Base-by-base conservation (phyloP, 2,888 invertebrate genomes). In the Chydorus sphaericus region DNA sequence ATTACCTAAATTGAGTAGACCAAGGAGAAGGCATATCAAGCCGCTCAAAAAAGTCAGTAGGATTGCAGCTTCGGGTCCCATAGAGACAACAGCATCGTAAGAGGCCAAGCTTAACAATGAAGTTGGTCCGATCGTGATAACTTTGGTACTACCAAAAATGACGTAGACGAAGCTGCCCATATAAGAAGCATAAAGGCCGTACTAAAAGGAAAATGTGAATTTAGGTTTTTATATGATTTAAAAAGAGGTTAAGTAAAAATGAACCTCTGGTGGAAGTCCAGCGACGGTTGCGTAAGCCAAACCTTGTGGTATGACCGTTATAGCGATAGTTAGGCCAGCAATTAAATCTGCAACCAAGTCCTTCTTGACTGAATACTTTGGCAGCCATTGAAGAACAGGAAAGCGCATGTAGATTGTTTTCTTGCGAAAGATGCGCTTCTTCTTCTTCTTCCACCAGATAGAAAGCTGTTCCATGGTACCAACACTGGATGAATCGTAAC, bases 221-320 rank as follows among this genome's bases (percentile, higher is more conserved):
- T 36, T 44, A n/a, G n/a, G n/a, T n/a, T n/a, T n/a, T n/a, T n/a
- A n/a, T n/a, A n/a, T n/a, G n/a, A n/a, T n/a, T n/a, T n/a, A n/a
- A n/a, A n/a, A n/a, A n/a, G n/a, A n/a, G n/a, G n/a, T n/a, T n/a
- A n/a, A n/a, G n/a, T n/a, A n/a, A n/a, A n/a, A n/a, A n/a, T n/a
- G n/a, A n/a, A 83, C 83, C 77, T 83, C 81, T 11, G 83, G 80
- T 61, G 80, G 79, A 54, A 94, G 72, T 48, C 89, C 89, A 28
- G 89, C 93, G 57, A 94, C 72, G 14, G 85, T 84, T 6, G 93
- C 90, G 68, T 93, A 92, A 1, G 93, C 94, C 62, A 94, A 71
- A 10, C 88, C 89, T 68, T 93, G 93, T 0, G 93, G 93, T 73
- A 94, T 83, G 39, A 92, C 88, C 1, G 91, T 93, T 26, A 94